phyloP scores from a whole-genome alignment of 2,797 vertebrate genomes.

The Rhinoraja longicauda region DNA sequence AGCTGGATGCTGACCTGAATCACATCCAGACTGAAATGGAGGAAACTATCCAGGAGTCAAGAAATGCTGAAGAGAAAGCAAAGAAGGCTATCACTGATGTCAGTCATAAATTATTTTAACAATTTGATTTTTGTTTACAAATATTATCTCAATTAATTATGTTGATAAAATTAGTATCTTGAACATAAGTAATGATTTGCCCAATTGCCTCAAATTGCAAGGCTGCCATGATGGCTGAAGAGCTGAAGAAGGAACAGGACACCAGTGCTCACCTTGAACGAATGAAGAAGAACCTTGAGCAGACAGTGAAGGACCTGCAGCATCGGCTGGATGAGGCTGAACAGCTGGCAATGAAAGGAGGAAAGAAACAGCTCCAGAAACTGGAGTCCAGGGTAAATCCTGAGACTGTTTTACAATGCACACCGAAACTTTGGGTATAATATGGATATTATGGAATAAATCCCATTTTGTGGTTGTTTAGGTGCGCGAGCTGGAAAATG shows the following conservation, averaged over 20 bases:
- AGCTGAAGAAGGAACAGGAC: constrained; percentile 88
- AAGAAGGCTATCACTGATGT: constrained; percentile 44
- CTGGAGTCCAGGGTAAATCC: constrained; percentile 68
- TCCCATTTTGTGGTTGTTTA: constrained; percentile 36
- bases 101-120: too few species aligned
- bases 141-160: too few species aligned
- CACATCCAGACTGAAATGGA: constrained; percentile 27
- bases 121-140: too few species aligned
- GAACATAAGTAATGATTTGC: not conserved
- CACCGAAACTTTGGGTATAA: too few species aligned
- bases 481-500: constrained; percentile 61
- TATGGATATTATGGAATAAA: not conserved
- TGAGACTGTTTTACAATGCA: not conserved
- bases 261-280: constrained; percentile 82
- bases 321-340: constrained; percentile 83
- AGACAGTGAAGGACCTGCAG: constrained; percentile 83
- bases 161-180: not conserved
- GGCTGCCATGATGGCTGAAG: constrained; percentile 91
- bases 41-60: constrained; percentile 41
- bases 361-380: constrained; percentile 88
- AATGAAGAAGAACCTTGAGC: constrained; percentile 85
- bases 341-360: constrained; percentile 81
- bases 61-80: constrained; percentile 45
- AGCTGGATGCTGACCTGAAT: not conserved
- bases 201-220: constrained; percentile 44